These are phyloP conservation scores for Dione vanillae DNA, from an alignment of 2,888 invertebrate genomes.

Conservation along the genomic window DNA sequence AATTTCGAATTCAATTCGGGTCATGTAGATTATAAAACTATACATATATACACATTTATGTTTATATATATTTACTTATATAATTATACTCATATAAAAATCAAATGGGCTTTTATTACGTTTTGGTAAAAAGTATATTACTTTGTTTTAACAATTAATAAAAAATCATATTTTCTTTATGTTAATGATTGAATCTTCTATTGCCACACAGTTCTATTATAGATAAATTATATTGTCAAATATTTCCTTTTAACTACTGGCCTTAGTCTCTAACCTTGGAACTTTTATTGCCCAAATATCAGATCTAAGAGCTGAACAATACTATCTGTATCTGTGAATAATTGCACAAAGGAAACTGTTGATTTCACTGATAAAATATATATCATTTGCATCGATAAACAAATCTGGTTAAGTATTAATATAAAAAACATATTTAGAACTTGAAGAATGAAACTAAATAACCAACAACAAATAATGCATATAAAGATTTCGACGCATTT, in stretches of 20 bases:
- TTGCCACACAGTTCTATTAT: constrained; percentile 26
- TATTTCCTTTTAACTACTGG: constrained; percentile 48
- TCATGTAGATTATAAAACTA: no score
- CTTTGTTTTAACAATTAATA: not conserved
- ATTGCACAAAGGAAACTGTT: constrained; percentile 40
- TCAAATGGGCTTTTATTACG: no score
- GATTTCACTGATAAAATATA: constrained; percentile 30
- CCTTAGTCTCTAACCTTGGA: constrained; percentile 47
- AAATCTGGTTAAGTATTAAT: not conserved
- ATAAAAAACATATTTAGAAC: no score
- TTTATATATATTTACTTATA: no score
- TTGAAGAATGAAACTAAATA: no score
- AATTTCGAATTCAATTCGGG: no score
- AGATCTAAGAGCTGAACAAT: constrained; percentile 42
- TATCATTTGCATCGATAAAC: not conserved
- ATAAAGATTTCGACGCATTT: no score
- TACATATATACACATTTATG: no score
- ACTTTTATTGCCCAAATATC: constrained; percentile 45
- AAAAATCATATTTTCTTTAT: not conserved
- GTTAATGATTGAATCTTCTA: not conserved
- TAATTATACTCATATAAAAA: no score
- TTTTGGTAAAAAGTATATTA: no score
- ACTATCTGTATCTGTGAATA: constrained; percentile 34
- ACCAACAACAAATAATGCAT: no score
- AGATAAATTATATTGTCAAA: constrained; percentile 45